Evolutionary conservation across 2,888 invertebrate species (phyloP).

Genomic region (Euproctis similis): DNA sequence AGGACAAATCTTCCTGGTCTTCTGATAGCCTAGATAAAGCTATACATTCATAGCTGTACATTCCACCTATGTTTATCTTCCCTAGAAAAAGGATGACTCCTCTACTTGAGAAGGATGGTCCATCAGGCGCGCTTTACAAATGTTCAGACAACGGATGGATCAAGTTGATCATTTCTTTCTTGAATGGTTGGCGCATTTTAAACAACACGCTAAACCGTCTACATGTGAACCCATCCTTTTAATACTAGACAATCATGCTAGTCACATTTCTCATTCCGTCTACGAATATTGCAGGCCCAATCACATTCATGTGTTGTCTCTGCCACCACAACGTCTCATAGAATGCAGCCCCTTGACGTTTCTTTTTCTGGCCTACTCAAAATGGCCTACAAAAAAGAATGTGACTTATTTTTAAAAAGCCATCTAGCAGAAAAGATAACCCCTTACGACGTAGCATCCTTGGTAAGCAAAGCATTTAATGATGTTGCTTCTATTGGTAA

Average conservation of each 20-base stretch:
- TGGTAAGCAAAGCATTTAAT: slow-evolving; percentile 11
- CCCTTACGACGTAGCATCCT: slow-evolving; percentile 11
- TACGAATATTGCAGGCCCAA: slow-evolving; percentile 3
- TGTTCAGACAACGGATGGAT: slow-evolving; percentile 13
- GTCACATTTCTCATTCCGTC: slow-evolving; percentile 1
- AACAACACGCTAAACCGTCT: slow-evolving; percentile 24
- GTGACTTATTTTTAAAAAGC: slow-evolving; percentile 5
- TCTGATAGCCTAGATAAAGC: slow-evolving; percentile 11
- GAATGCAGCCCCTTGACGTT: slow-evolving; percentile 7
- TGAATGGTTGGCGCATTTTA: slow-evolving; percentile 20
- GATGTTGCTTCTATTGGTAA: slow-evolving; percentile 16
- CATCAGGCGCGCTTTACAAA: slow-evolving; percentile 22
- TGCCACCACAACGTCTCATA: slow-evolving; percentile 20
- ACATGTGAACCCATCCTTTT: slow-evolving; percentile 32
- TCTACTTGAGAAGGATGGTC: slow-evolving; percentile 4
- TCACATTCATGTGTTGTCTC: slow-evolving; percentile 15
- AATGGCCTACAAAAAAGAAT: slow-evolving; percentile 9
- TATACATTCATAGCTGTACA: not conserved
- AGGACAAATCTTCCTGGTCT: slow-evolving; percentile 7
- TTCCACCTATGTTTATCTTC: not conserved
- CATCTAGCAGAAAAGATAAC: slow-evolving; percentile 7
- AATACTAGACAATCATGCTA: slow-evolving; percentile 14
- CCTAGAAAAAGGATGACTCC: slow-evolving; percentile 32
- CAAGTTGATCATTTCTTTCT: slow-evolving; percentile 17
- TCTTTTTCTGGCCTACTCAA: slow-evolving; percentile 9